These are phyloP conservation scores for Spicauda simplicius DNA, from an alignment of 2,888 invertebrate species.

Conservation along the genomic window DNA sequence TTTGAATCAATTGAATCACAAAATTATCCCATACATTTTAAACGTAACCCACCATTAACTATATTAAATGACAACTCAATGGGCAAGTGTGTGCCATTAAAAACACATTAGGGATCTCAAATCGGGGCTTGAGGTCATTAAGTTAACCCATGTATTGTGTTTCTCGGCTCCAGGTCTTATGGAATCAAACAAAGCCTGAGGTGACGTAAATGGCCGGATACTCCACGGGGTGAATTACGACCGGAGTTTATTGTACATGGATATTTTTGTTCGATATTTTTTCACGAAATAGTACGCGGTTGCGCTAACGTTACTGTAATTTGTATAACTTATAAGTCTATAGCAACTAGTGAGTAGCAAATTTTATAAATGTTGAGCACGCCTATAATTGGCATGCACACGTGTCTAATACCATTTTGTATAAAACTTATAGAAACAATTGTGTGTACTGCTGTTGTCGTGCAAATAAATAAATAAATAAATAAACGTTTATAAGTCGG, in stretches of 20 bases:
- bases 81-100: conserved; percentile 76
- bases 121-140: conserved; percentile 75
- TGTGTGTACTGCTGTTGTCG: too few relatives aligned
- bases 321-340: too few relatives aligned
- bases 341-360: too few relatives aligned
- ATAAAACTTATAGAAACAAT: too few relatives aligned
- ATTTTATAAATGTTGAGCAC: too few relatives aligned
- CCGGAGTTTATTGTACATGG: neutral
- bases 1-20: too few relatives aligned
- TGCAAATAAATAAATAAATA: too few relatives aligned
- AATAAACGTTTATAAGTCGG: too few relatives aligned
- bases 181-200: conserved; percentile 16
- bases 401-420: too few relatives aligned
- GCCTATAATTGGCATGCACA: too few relatives aligned
- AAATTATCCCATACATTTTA: neutral
- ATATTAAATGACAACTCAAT: conserved; percentile 74
- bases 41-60: conserved; percentile 49
- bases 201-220: conserved; percentile 8
- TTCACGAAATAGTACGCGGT: too few relatives aligned
- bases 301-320: too few relatives aligned
- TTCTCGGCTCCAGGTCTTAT: conserved; percentile 11
- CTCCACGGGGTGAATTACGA: conserved; percentile 3
- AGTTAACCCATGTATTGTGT: conserved; percentile 59
- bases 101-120: conserved; percentile 72
- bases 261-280: neutral